Evolutionary conservation across 2,113 vertebrate species (phyloP).

Genomic region (Laticauda laticaudata): DNA sequence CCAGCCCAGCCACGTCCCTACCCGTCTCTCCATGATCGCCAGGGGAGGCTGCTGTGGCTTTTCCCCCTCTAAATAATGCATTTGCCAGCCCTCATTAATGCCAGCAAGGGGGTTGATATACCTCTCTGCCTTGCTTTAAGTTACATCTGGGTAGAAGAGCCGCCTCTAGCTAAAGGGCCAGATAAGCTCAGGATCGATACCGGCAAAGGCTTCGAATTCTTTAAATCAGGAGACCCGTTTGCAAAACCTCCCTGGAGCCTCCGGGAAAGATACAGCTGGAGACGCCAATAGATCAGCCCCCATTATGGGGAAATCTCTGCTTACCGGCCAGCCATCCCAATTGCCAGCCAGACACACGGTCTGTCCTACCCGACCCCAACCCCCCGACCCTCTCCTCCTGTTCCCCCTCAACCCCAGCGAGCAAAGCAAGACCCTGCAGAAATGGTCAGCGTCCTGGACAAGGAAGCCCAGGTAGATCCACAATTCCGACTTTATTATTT

Average conservation of each 20-base stretch:
- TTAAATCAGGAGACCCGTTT: conserved; percentile 34
- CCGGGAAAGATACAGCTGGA: neutral
- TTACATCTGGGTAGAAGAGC: conserved; percentile 59
- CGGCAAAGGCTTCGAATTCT: conserved; percentile 34
- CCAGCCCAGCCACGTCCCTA: neutral
- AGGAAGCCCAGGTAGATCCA: neutral
- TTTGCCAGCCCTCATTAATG: conserved; percentile 47
- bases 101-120: conserved; percentile 45
- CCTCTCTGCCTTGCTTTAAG: conserved; percentile 60
- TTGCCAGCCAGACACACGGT: too few species aligned
- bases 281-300: neutral
- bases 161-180: conserved; percentile 67
- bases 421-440: neutral
- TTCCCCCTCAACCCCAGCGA: too few species aligned
- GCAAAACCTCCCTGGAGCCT: conserved; percentile 16
- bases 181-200: conserved; percentile 69
- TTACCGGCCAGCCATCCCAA: neutral
- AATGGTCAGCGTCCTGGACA: neutral
- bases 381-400: too few species aligned
- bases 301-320: neutral
- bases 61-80: conserved; percentile 60
- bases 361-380: too few species aligned
- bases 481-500: neutral
- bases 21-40: neutral
- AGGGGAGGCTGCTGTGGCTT: conserved; percentile 32